phyloP scores from a whole-genome alignment of 1,140 invertebrate species.

The Tenebrio molitor region DNA sequence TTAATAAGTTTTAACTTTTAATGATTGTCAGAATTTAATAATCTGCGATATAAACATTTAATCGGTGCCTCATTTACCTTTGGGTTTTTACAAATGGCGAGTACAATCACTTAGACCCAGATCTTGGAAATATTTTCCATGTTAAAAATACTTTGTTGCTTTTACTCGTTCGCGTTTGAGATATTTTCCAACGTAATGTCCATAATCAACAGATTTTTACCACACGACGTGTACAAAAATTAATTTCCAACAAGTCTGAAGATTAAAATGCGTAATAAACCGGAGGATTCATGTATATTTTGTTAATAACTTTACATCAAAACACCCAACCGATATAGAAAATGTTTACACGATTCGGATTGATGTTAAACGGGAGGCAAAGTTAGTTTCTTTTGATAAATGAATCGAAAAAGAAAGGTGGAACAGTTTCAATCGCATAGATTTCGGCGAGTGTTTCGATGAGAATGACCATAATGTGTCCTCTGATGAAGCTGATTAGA shows the following conservation, averaged over 20 bases:
- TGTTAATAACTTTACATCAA: conserved; percentile 36
- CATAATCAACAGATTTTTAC: too few relatives aligned
- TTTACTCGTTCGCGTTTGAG: too few relatives aligned
- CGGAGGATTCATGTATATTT: conserved; percentile 25
- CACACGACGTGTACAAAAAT: too few relatives aligned
- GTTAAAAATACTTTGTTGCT: too few relatives aligned
- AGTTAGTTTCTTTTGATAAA: neutral
- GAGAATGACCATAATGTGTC: conserved; percentile 6
- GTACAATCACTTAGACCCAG: too few relatives aligned
- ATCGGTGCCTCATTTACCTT: too few relatives aligned
- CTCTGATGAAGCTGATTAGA: conserved; percentile 41
- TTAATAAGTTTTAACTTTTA: too few relatives aligned
- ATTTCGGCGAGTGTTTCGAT: conserved; percentile 6
- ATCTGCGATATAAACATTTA: too few relatives aligned
- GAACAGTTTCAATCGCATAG: conserved; percentile 9
- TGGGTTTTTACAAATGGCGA: too few relatives aligned
- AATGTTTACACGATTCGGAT: conserved; percentile 25
- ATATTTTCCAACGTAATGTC: too few relatives aligned
- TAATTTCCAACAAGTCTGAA: conserved; percentile 15
- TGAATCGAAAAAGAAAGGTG: conserved; percentile 7
- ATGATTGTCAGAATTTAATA: too few relatives aligned
- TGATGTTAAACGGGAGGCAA: conserved; percentile 29
- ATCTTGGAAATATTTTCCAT: too few relatives aligned
- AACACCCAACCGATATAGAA: conserved; percentile 40
- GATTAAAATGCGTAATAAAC: conserved; percentile 20